Base-by-base conservation (phyloP, 2,113 vertebrate species). In the Urocolius indicus region DNA sequence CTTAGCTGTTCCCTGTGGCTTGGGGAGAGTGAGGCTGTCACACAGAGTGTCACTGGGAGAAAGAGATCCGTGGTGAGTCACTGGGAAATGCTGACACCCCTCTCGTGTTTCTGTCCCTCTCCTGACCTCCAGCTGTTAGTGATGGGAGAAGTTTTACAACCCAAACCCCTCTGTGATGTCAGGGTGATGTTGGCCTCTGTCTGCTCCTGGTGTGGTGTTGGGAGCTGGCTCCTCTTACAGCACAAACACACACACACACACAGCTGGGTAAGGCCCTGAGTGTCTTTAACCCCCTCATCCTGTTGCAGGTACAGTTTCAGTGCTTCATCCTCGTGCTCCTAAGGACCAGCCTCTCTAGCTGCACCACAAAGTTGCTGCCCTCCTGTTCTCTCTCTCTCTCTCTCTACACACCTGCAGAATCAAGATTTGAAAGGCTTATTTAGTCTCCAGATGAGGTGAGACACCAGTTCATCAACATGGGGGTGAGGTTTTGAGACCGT, bases 141-240 rank as follows among this genome's bases (percentile, higher is more conserved):
- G 34, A 19, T 12, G 43, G 41, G 27, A 36, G 76, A 34, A 11
- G 49, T 20, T 45, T 5, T 6, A 48, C n/a, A 3, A 5, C 38
- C 20, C 34, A 17, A 1, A 0, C 20, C 20, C 13, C 21, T 18
- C 21, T 8, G 22, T 8, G 38, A 4, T 32, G 49, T 51, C 1
- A 7, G 41, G 23, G 19, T 49, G 52, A 49, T 6, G 13, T 9
- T 4, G 2, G 0, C 10, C n/a, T 29, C 17, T 4, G 1, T n/a
- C 81, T 27, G 54, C 72, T 66, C n/a, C 23, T 19, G 49, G 34
- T 41, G 34, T 1, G 16, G 51, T 0, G 3, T 2, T 26, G 43
- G 51, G 51, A 65, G 51, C 10, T 1, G 1, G 4, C 19, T 48
- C 65, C 66, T n/a, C n/a, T n/a, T n/a, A n/a, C n/a, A n/a, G n/a